phyloP scores from a whole-genome alignment of 2,113 vertebrate genomes.

The Otolemur garnettii region DNA sequence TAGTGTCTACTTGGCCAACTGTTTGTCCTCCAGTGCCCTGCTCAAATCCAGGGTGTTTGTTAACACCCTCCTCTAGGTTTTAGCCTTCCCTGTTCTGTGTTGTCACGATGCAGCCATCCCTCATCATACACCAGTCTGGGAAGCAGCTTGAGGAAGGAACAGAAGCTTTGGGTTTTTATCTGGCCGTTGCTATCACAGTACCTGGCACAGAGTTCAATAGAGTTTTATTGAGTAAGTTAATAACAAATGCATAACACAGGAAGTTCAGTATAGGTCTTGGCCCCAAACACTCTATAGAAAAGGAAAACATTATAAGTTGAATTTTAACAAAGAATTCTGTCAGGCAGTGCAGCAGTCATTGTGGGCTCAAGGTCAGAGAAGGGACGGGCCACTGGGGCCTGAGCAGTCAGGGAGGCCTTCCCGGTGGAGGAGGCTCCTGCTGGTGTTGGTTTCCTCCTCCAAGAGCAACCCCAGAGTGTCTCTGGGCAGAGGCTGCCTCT shows the following conservation, averaged over 20 bases:
- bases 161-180: background rate
- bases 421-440: background rate
- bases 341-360: background rate
- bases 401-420: background rate
- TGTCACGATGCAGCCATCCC: background rate
- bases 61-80: background rate
- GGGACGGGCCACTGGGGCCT: background rate
- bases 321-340: background rate
- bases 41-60: background rate
- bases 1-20: background rate
- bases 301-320: conserved; percentile 16
- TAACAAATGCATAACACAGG: background rate
- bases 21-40: background rate
- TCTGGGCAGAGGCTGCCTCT: background rate
- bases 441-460: background rate
- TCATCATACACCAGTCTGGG: background rate
- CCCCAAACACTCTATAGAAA: background rate
- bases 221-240: background rate
- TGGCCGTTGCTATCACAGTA: background rate
- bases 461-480: background rate
- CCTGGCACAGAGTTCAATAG: background rate
- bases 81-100: background rate
- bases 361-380: background rate
- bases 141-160: background rate
- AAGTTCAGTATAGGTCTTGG: background rate